Base-by-base conservation (phyloP, 2,797 vertebrate species). In the Chromobotia macracanthus region DNA sequence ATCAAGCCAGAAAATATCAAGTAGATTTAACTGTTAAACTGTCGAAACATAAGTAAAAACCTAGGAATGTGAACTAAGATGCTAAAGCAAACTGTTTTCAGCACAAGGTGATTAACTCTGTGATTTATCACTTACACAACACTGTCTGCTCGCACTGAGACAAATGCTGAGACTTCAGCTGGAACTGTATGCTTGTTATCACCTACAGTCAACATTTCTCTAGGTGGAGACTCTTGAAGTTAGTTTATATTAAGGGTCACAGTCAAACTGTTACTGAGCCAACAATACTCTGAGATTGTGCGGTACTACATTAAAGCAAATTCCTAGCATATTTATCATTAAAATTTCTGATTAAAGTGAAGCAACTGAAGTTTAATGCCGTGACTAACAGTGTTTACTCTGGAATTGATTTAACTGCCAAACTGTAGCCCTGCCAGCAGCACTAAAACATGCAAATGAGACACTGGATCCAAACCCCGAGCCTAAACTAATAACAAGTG, bases 181-280 rank as follows among this genome's bases (percentile, higher is more conserved):
- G 81, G 84, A 73, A 80, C 51, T 56, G 31, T 63, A 60, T 38
- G 63, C 55, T 63, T 86, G 55, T 82, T 85, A 53, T 66, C 81
- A 80, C 72, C 18, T 1, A 56, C 38, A 80, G 82, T 90, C 79
- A 89, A 89, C 91, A 89, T 90, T 91, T 88, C 84, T 81, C 75
- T 81, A 87, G 72, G 86, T 41, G 84, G 82, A 84, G 76, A 81
- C 65, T 63, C 41, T 53, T 55, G 8, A 77, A 69, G 84, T 61
- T 78, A 63, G 50, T 67, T 68, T 68, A 72, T 65, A 60, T 79
- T 64, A 60, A 79, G 12, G 48, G 68, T 72, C 68, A 79, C 16
- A 19, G 58, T 19, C 58, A 65, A 79, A 44, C 5, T 65, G 35
- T 72, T 79, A 72, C 11, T 72, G 21, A 66, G 18, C 21, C 0